Evolutionary conservation across 2,888 invertebrate species (phyloP).

Genomic region (Noctua pronuba): DNA sequence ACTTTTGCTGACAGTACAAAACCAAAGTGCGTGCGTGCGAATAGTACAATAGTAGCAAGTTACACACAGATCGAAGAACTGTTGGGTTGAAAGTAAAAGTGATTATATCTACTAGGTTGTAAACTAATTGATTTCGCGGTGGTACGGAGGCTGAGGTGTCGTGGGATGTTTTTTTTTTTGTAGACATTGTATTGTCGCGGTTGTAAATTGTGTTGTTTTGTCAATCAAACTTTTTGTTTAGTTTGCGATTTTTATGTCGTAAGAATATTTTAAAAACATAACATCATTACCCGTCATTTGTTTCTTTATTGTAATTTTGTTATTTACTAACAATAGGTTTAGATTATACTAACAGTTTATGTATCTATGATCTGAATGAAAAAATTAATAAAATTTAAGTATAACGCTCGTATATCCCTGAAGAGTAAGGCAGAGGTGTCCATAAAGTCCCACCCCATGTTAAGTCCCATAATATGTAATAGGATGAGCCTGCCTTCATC

Average conservation of each 20-base stretch:
- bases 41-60: constrained; percentile 18
- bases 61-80: constrained; percentile 16
- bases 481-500: neutral
- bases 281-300: neutral
- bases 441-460: neutral
- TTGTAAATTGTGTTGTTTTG: neutral
- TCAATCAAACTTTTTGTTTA: neutral
- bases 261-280: neutral
- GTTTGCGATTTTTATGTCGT: neutral
- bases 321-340: too few relatives aligned
- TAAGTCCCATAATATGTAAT: neutral
- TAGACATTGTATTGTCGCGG: neutral
- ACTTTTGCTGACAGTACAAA: constrained; percentile 9
- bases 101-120: constrained; percentile 10
- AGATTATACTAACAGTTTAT: too few relatives aligned
- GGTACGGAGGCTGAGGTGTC: neutral
- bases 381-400: too few relatives aligned
- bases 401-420: neutral
- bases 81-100: constrained; percentile 43
- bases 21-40: constrained; percentile 39
- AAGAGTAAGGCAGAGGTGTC: neutral
- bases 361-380: too few relatives aligned
- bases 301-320: too few relatives aligned
- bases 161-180: constrained; percentile 21
- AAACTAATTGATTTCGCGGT: constrained; percentile 45